Percentiles rank a stretch among this genome's conserved stretches.
Evolutionary conservation across 2,888 invertebrate species (phyloP).

Genomic region (Myopa tessellatipennis): DNA sequence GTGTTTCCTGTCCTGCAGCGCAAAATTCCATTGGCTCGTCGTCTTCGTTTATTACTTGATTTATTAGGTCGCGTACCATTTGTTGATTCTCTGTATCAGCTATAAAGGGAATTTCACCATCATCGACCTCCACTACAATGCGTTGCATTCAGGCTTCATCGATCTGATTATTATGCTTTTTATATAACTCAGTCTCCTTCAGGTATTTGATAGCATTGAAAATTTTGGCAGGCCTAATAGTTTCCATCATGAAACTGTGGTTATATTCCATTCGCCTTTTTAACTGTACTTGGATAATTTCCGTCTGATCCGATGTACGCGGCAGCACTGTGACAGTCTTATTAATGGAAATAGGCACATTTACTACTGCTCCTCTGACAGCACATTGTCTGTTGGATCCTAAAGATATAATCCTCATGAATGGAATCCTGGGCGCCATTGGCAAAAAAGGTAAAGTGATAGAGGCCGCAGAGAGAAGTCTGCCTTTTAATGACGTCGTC

Average conservation of each 20-base stretch:
- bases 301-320: constrained; percentile 32
- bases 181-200: background rate
- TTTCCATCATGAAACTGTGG: constrained; percentile 38
- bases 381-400: constrained; percentile 15
- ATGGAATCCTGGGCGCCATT: constrained; percentile 31
- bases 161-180: background rate
- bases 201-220: background rate
- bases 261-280: constrained; percentile 40
- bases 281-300: constrained; percentile 39
- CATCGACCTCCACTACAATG: background rate
- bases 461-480: too few relatives aligned
- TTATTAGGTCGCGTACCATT: background rate
- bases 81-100: constrained; percentile 28
- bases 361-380: constrained; percentile 30
- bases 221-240: constrained; percentile 30
- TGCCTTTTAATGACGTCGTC: too few relatives aligned
- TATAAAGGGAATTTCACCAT: constrained; percentile 35
- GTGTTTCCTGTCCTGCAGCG: constrained; percentile 42
- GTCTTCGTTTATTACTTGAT: background rate
- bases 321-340: constrained; percentile 37
- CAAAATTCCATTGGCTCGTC: constrained; percentile 6
- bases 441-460: too few relatives aligned
- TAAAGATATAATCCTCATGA: background rate
- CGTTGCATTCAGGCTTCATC: background rate
- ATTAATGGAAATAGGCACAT: constrained; percentile 10